Conservation (phyloP, 1,140 invertebrate species). For the Halictus rubicundus region DNA sequence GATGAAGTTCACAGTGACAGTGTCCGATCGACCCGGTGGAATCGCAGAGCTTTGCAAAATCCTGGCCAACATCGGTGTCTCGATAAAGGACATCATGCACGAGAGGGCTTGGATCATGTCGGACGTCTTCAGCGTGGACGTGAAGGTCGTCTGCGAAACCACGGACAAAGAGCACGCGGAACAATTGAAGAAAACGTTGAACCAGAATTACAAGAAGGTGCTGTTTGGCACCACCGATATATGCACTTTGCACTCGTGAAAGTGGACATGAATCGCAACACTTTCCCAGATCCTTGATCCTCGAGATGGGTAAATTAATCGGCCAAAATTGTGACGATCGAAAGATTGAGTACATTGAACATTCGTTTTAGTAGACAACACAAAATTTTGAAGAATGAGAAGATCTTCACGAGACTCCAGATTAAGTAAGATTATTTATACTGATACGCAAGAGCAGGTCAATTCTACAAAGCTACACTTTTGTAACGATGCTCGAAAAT, state of each 20-base stretch:
- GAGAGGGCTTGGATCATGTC: constrained; percentile 94
- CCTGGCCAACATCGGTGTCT: constrained; percentile 89
- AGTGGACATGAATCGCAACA: no score
- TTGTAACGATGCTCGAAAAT: no score
- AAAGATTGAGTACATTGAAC: no score
- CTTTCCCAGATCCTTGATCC: no score
- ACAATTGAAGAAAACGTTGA: constrained; percentile 84
- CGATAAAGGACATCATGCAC: constrained; percentile 96
- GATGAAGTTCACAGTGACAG: constrained; percentile 92
- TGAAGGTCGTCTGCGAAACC: constrained; percentile 93
- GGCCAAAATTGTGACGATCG: no score
- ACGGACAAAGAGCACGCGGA: constrained; percentile 88
- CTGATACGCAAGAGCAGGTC: no score
- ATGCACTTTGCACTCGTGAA: not conserved
- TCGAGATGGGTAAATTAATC: no score
- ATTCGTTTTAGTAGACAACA: no score
- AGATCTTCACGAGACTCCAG: no score
- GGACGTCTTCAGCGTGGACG: constrained; percentile 92
- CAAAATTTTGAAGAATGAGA: no score
- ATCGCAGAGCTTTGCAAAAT: constrained; percentile 92
- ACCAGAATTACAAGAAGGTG: constrained; percentile 83
- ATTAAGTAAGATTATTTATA: no score
- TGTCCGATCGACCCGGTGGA: constrained; percentile 92
- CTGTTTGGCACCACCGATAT: constrained; percentile 47
- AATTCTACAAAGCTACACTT: no score